Percentiles rank a stretch among this genome's conserved stretches.
These are phyloP conservation scores for Syrrhaptes paradoxus DNA, from an alignment of 2,113 vertebrate species.

Conservation along the genomic window DNA sequence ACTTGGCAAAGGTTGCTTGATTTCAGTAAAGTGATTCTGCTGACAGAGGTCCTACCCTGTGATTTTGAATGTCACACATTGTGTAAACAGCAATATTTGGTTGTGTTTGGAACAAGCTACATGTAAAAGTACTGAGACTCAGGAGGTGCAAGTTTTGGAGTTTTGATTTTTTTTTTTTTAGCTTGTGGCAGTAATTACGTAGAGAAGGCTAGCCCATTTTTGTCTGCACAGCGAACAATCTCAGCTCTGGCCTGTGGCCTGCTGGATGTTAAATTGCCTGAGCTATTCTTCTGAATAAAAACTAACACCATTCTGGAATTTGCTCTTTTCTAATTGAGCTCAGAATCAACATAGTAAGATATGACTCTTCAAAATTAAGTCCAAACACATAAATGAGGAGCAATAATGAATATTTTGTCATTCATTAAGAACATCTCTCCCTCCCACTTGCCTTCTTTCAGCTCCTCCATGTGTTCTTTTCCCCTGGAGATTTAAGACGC, in stretches of 20 bases:
- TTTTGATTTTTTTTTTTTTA: neutral
- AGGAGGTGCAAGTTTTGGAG: neutral
- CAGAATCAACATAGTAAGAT: neutral
- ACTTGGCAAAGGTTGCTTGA: neutral
- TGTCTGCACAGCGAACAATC: neutral
- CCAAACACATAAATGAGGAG: neutral
- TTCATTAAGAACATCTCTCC: neutral
- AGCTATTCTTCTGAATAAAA: neutral
- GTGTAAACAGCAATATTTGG: rapidly evolving
- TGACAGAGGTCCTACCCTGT: neutral
- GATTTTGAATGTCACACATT: neutral
- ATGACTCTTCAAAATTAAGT: neutral
- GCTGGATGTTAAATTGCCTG: neutral
- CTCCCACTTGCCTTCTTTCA: neutral
- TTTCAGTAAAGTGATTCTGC: neutral
- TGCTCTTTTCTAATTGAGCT: slow-evolving; percentile 5
- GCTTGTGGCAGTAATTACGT: neutral
- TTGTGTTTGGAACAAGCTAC: neutral
- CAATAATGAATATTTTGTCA: neutral
- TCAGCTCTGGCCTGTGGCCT: neutral
- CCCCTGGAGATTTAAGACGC: neutral
- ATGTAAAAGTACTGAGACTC: neutral
- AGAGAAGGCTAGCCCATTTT: neutral
- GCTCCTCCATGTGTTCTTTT: neutral
- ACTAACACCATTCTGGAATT: neutral